Evolutionary conservation across 2,888 invertebrate species (phyloP).

Genomic region (Tetragonisca angustula): DNA sequence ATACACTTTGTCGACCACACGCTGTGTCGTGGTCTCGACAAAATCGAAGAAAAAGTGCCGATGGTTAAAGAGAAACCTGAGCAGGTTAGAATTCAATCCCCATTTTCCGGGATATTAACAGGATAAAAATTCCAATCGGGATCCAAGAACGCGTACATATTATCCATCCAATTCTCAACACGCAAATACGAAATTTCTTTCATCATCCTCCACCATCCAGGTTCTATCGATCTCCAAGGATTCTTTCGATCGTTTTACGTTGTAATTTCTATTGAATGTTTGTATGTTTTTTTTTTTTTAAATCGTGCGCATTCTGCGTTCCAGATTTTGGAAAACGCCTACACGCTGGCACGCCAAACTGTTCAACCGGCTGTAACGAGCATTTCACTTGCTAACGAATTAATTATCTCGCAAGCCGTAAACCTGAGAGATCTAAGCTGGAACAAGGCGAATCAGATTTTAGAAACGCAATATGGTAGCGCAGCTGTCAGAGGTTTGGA

Average conservation of each 20-base stretch:
- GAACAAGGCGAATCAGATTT: conserved; percentile 89
- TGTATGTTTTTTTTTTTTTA: background rate
- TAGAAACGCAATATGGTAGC: conserved; percentile 89
- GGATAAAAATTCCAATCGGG: background rate
- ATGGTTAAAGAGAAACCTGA: conserved; percentile 88
- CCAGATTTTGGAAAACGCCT: conserved; percentile 80
- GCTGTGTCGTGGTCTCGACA: conserved; percentile 88
- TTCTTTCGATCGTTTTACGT: background rate
- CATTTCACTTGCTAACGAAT: conserved; percentile 85
- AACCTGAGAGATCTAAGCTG: conserved; percentile 89
- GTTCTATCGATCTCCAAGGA: background rate
- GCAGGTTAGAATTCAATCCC: conserved; percentile 69
- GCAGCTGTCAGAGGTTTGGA: conserved; percentile 89
- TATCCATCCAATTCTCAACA: background rate
- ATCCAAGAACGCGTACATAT: background rate
- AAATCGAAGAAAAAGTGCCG: conserved; percentile 88
- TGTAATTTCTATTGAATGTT: background rate
- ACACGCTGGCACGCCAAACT: conserved; percentile 73
- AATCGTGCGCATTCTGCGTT: background rate
- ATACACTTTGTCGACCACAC: conserved; percentile 88
- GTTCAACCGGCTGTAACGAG: conserved; percentile 78
- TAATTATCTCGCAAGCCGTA: conserved; percentile 86
- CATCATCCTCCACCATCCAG: background rate
- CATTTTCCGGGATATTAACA: background rate
- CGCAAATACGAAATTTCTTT: background rate